Evolutionary conservation across 2,797 vertebrate species (phyloP), one percentile per base, ranked within the genome.

Genomic region (Amblyraja radiata): DNA sequence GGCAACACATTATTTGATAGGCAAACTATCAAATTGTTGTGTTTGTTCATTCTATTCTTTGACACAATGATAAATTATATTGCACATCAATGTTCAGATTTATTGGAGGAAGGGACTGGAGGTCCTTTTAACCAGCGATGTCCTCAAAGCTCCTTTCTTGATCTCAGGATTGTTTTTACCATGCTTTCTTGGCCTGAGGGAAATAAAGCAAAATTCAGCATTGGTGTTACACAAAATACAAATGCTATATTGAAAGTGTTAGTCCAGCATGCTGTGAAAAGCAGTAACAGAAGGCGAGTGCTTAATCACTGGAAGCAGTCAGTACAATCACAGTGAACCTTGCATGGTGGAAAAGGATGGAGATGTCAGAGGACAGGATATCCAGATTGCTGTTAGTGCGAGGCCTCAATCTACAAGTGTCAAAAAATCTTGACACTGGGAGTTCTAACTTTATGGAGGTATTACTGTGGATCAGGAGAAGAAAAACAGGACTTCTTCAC

Each of bases 151-250:
- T 2, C 46, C 88, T 13, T 76, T 76, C 54, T 11, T 28, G 90
- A 76, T 13, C 39, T 74, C 23, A 92, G 13, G 6, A 9, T 65
- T 28, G 16, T 28, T 68, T 54, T 74, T 76, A 92, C 23, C 65
- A 54, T 76, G 90, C 68, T 92, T 74, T 92, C 39, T 92, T 92
- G 90, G 90, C 90, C 90, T 92, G 90, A 14, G 39, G 54, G 71
- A 36, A 54, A 74, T 46, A 23, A 74, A 91, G 10, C 39, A 14
- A 91, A 88, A 88, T 61, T 32, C 25, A 14, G 16, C 28, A 63
- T 88, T n/a, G 88, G 10, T 61, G 81, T 68, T 88, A 36, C n/a
- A 68, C 28, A 88, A 68, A 84, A 80, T 65, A 88, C 13, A 1
- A 86, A 8, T 65, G 36, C n/a, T 11, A 65, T 16, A 63, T 86